phyloP scores from a whole-genome alignment of 2,888 invertebrate genomes.

The Prosapia bicincta region DNA sequence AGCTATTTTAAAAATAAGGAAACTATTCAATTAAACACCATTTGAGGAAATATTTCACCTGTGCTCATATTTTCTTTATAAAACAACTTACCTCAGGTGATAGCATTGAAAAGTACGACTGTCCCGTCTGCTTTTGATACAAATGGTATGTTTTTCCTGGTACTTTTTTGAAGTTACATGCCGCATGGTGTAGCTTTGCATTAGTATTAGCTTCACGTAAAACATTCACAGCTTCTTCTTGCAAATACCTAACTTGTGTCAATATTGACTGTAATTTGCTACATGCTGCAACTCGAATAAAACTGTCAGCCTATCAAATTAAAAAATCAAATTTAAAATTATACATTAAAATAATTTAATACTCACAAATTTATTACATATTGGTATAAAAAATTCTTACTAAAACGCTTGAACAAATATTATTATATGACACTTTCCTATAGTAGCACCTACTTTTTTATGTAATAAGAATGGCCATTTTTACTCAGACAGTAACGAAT shows the following conservation, averaged over 20 bases:
- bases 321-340: no score
- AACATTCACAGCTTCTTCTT: constrained; percentile 60
- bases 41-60: no score
- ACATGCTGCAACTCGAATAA: constrained; percentile 56
- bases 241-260: constrained; percentile 62
- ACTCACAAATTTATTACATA: no score
- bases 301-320: constrained; percentile 54
- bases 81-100: constrained; percentile 62
- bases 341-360: neutral
- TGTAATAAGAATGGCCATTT: no score
- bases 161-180: constrained; percentile 70
- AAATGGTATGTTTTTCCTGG: constrained; percentile 70
- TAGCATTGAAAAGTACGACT: constrained; percentile 69
- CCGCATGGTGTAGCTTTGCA: constrained; percentile 59
- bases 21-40: no score
- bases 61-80: no score
- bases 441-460: no score
- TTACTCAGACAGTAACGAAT: no score
- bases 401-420: no score
- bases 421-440: no score
- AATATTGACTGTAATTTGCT: constrained; percentile 65
- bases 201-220: constrained; percentile 57
- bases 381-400: no score
- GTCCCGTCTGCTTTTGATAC: constrained; percentile 61
- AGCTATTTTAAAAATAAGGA: no score